These are phyloP conservation scores for Dendroctonus ponderosae DNA, from an alignment of 1,140 invertebrate genomes.

Conservation along the genomic window DNA sequence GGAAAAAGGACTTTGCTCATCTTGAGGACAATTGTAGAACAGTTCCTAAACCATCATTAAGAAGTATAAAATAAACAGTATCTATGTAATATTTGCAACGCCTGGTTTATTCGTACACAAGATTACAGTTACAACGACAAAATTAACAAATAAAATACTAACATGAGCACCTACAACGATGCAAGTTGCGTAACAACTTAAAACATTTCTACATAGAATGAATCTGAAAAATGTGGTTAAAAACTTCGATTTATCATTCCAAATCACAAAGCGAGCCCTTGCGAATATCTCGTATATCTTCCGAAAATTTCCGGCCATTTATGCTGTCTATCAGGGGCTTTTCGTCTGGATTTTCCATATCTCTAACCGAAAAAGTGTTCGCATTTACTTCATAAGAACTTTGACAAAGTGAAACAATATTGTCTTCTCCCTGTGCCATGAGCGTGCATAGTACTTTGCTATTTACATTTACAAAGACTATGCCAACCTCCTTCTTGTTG, in stretches of 20 bases:
- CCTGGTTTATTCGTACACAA: no score
- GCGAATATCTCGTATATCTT: conserved; percentile 15
- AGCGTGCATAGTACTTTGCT: conserved; percentile 35
- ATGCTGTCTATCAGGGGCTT: conserved; percentile 4
- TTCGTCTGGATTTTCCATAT: conserved; percentile 10
- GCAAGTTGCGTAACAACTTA: no score
- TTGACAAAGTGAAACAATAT: conserved; percentile 36
- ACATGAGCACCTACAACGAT: no score
- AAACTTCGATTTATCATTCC: conserved; percentile 6
- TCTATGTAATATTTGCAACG: no score
- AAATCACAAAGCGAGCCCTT: conserved; percentile 25
- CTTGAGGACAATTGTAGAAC: no score
- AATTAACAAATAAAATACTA: no score
- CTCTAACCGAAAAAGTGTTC: conserved; percentile 6
- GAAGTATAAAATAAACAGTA: no score
- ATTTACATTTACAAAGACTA: conserved; percentile 42
- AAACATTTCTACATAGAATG: not conserved
- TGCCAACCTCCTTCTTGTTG: conserved; percentile 35
- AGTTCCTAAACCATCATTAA: no score
- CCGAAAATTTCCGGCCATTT: conserved; percentile 10
- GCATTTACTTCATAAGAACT: conserved; percentile 16
- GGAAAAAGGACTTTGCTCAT: no score
- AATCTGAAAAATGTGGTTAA: not conserved
- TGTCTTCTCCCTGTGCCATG: conserved; percentile 31
- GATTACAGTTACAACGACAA: no score